Conservation (phyloP, 2,888 invertebrate species). For the Parasteatoda lunata region DNA sequence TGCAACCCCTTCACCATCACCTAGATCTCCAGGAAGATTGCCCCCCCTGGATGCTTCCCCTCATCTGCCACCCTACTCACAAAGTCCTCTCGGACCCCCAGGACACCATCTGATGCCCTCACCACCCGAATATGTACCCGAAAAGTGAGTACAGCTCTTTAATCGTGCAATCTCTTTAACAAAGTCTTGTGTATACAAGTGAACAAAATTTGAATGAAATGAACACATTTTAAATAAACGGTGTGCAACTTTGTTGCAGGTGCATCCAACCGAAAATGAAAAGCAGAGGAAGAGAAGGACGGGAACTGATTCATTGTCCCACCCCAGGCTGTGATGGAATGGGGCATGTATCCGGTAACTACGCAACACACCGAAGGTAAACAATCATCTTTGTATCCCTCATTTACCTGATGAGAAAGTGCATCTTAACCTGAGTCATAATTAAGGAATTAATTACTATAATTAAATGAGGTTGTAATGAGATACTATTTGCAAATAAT, state of each 20-base stretch:
- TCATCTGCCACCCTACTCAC: conserved; percentile 39
- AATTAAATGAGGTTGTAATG: too few species aligned
- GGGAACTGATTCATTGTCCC: conserved; percentile 87
- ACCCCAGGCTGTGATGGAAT: conserved; percentile 77
- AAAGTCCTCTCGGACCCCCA: conserved; percentile 31
- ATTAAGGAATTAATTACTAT: too few species aligned
- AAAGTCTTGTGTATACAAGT: not conserved
- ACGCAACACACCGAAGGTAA: conserved; percentile 74
- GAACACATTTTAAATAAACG: not conserved
- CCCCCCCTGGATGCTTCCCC: conserved; percentile 32
- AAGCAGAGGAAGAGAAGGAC: conserved; percentile 77
- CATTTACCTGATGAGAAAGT: not conserved
- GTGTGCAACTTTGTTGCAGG: conserved; percentile 30
- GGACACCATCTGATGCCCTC: conserved; percentile 47
- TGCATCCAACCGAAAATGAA: conserved; percentile 61
- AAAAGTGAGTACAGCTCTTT: conserved; percentile 47
- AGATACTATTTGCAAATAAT: too few species aligned
- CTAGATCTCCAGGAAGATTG: conserved; percentile 31
- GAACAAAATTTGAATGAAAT: not conserved
- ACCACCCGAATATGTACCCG: conserved; percentile 56
- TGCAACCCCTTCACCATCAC: conserved; percentile 38
- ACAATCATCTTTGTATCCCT: not conserved
- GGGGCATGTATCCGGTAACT: conserved; percentile 75
- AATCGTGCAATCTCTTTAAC: not conserved
- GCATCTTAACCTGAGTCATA: too few species aligned